Percentiles rank a stretch among this genome's conserved stretches.
Evolutionary conservation across 2,113 vertebrate genomes (phyloP).

Genomic region (Acanthochromis polyacanthus): DNA sequence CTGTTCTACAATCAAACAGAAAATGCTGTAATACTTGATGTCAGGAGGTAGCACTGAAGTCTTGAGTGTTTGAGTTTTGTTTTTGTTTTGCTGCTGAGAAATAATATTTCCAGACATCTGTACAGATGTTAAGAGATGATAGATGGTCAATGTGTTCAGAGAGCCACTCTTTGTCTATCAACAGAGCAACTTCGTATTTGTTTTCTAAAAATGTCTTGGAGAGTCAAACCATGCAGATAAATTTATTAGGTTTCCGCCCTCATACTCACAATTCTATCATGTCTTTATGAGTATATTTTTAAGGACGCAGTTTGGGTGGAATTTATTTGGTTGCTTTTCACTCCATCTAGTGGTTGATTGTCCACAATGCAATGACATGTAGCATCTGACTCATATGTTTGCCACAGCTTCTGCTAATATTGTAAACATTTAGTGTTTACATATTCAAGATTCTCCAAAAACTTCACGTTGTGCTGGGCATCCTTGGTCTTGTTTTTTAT

Average conservation of each 20-base stretch:
- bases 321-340: slow-evolving; percentile 29
- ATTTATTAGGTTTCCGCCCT: not conserved
- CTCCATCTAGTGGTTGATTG: slow-evolving; percentile 61
- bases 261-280: not conserved
- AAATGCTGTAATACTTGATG: not conserved
- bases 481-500: too few species aligned
- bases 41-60: too few species aligned
- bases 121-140: not conserved
- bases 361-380: slow-evolving; percentile 18
- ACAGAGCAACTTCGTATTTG: not conserved
- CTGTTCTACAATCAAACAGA: not conserved
- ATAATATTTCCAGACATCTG: not conserved
- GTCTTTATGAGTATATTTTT: not conserved
- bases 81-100: not conserved
- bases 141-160: not conserved
- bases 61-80: not conserved
- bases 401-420: not conserved
- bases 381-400: not conserved
- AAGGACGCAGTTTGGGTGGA: not conserved
- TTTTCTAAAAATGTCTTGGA: too few species aligned
- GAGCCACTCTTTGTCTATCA: not conserved
- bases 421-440: not conserved
- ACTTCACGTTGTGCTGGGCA: too few species aligned
- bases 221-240: too few species aligned
- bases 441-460: not conserved